Conservation (phyloP, 1,140 invertebrate genomes). For the Macrotrachela quadricornifera region DNA sequence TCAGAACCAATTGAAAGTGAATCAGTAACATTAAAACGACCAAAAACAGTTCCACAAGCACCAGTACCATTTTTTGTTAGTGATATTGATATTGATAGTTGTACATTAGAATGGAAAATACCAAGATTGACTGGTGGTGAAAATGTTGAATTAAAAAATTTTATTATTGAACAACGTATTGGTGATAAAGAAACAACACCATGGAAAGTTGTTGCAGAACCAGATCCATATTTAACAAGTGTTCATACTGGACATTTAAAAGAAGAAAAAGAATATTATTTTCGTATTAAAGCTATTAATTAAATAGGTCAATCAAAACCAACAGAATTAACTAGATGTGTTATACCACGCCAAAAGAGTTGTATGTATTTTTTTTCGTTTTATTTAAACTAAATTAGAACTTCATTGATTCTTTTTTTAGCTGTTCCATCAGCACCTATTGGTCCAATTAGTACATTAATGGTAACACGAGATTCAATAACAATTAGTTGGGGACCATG, state of each 20-base stretch:
- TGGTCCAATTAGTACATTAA: slow-evolving; percentile 39
- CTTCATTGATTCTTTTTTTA: too few species aligned
- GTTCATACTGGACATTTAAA: slow-evolving; percentile 84
- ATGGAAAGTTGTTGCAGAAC: slow-evolving; percentile 72
- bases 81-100: slow-evolving; percentile 84
- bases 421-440: slow-evolving; percentile 57
- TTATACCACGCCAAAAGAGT: slow-evolving; percentile 3
- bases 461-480: slow-evolving; percentile 38
- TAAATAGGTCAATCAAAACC: slow-evolving; percentile 66
- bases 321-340: slow-evolving; percentile 14
- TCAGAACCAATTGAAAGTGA: slow-evolving; percentile 36
- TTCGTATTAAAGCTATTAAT: slow-evolving; percentile 83
- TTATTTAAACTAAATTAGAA: too few species aligned
- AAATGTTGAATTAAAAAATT: neutral
- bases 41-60: neutral
- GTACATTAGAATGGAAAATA: slow-evolving; percentile 72
- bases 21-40: neutral
- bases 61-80: slow-evolving; percentile 62
- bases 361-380: too few species aligned
- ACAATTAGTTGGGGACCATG: slow-evolving; percentile 59
- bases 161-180: slow-evolving; percentile 58
- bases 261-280: slow-evolving; percentile 74
- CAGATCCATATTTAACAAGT: slow-evolving; percentile 69
- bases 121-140: slow-evolving; percentile 31
- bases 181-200: slow-evolving; percentile 77